Evolutionary conservation across 2,113 vertebrate genomes (phyloP).

Genomic region (Anas platyrhynchos): DNA sequence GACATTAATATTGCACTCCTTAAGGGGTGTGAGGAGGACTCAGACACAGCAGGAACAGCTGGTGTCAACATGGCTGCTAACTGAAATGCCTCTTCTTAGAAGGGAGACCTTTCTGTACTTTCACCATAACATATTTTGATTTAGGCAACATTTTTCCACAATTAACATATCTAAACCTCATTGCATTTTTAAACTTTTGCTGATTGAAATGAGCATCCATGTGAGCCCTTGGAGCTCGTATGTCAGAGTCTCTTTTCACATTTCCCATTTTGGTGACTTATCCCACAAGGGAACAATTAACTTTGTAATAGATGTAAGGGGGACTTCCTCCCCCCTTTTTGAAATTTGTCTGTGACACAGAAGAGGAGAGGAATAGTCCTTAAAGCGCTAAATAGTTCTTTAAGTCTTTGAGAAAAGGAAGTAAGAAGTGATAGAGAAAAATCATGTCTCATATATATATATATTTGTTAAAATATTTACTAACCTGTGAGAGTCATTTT

Average conservation of each 20-base stretch:
- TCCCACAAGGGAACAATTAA: neutral
- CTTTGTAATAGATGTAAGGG: neutral
- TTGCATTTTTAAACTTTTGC: neutral
- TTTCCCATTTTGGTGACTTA: neutral
- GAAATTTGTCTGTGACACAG: neutral
- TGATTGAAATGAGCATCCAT: neutral
- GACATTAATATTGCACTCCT: neutral
- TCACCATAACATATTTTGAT: neutral
- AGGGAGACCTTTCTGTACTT: neutral
- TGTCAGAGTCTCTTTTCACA: neutral
- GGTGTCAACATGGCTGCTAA: neutral
- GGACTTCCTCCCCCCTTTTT: neutral
- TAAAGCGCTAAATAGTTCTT: neutral
- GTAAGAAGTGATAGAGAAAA: neutral
- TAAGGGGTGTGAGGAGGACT: neutral
- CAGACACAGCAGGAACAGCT: conserved; percentile 17
- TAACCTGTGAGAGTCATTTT: neutral
- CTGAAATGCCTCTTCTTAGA: neutral
- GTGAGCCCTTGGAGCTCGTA: neutral
- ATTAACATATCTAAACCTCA: neutral
- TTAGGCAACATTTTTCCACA: neutral
- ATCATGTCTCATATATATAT: neutral
- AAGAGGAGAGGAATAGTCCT: neutral
- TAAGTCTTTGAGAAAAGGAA: neutral
- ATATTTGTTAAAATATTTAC: neutral